Conservation (phyloP, 2,113 vertebrate genomes). For the Cacatua alba region DNA sequence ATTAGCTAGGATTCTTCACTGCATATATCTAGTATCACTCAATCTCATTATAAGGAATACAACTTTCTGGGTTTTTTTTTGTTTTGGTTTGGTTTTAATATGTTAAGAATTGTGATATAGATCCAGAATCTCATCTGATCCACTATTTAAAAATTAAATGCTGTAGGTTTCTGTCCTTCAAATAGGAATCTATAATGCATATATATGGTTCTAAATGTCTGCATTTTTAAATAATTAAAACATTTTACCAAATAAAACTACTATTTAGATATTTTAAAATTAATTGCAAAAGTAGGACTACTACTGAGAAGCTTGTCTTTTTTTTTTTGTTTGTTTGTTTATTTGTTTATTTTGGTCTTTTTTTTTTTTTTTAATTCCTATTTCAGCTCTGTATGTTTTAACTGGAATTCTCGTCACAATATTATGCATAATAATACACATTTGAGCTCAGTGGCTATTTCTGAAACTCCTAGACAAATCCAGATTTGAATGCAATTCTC, state of each 20-base stretch:
- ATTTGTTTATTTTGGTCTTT: fast-evolving
- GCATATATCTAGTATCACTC: neutral
- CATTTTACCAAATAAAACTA: neutral
- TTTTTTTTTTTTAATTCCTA: neutral
- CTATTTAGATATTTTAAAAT: neutral
- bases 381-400: neutral
- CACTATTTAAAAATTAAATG: neutral
- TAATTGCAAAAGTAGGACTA: neutral
- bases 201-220: neutral
- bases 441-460: neutral
- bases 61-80: neutral
- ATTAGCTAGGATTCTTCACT: neutral
- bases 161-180: neutral
- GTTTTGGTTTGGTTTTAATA: neutral
- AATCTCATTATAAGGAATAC: neutral
- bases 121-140: neutral
- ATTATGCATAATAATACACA: neutral
- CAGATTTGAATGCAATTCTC: neutral
- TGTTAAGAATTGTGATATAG: neutral
- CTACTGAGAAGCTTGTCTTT: neutral
- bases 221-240: neutral
- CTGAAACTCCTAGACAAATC: neutral
- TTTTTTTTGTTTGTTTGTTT: fast-evolving
- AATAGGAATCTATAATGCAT: neutral
- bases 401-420: neutral